Evolutionary conservation across 2,113 vertebrate species (phyloP), one percentile per base, ranked within the genome.

Genomic region (Eira barbara): DNA sequence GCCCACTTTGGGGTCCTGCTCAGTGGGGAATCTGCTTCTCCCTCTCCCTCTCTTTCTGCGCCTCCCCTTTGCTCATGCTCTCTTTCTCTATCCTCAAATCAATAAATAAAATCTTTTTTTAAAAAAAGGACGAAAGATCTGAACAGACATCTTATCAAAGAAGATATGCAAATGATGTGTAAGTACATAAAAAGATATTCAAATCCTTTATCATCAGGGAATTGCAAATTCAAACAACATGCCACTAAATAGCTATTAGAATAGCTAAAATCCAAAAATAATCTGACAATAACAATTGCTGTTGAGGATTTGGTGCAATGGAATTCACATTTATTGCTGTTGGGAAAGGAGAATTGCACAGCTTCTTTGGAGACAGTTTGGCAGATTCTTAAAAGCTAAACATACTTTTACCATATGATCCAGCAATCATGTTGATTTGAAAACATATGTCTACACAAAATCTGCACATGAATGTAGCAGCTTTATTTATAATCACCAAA

Each of bases 391-490:
- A 69, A 17, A 34, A 29, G 80, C 57, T 92, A 59, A 67, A 52
- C 25, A 14, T 61, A 80, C 27, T 74, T 81, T 82, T 83, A 65
- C 76, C 78, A 73, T 61, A 73, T 80, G 55, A 91, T 93, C 52
- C 55, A 39, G 61, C 57, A 90, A 83, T 45, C 39, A 52, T 59
- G 55, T 93, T 95, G 81, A 89, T 94, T 87, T 78, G 55, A 90
- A 97, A 97, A 97, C 45, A 67, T 78, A 83, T 49, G 45, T 67
- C 52, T 45, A 83, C 36, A 55, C 57, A 82, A 96, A 92, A 92
- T 84, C 89, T 84, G 36, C 39, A 73, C 61, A 88, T 14, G 47
- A 88, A 52, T 84, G 4, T 29, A 74, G 18, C 18, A 93, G 29
- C 36, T 90, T 92, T 91, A 73, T 47, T 95, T 31, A 34, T 69